Conservation (phyloP, 2,888 invertebrate species). For the Orthosia cruda region DNA sequence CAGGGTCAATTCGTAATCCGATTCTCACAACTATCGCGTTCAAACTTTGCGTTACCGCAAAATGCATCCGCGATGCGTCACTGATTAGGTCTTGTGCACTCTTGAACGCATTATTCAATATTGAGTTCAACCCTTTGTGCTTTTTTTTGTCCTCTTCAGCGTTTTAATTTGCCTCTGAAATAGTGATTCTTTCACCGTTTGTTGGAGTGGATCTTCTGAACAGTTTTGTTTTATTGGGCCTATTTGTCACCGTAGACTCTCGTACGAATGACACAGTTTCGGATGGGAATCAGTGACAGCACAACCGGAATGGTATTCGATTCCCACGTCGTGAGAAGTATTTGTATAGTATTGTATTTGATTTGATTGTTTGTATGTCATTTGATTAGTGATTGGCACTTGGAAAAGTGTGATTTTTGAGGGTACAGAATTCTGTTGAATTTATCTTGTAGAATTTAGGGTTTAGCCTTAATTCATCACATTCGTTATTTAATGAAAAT, state of each 20-base stretch:
- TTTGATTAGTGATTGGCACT: neutral
- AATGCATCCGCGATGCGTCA: neutral
- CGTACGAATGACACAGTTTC: conserved; percentile 30
- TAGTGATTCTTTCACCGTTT: no score
- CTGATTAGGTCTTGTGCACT: no score
- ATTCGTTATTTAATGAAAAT: no score
- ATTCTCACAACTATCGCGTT: no score
- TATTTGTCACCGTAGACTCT: conserved; percentile 8
- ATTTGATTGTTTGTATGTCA: neutral
- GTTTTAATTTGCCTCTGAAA: no score
- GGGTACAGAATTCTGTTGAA: no score
- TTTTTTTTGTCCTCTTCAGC: no score
- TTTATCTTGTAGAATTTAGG: neutral
- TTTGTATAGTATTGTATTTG: conserved; percentile 8
- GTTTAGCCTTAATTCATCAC: no score
- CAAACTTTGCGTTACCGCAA: no score
- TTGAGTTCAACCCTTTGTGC: no score
- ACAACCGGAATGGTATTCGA: neutral
- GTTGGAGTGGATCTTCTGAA: conserved; percentile 12
- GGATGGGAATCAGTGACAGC: neutral
- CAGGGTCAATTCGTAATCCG: no score
- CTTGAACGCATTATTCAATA: no score
- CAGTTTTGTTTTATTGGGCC: neutral
- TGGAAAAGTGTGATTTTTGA: neutral
- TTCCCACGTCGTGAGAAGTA: conserved; percentile 3